Base-by-base conservation (phyloP, 37 sponge, comb jelly and placozoan species). In the Crambe crambe region DNA sequence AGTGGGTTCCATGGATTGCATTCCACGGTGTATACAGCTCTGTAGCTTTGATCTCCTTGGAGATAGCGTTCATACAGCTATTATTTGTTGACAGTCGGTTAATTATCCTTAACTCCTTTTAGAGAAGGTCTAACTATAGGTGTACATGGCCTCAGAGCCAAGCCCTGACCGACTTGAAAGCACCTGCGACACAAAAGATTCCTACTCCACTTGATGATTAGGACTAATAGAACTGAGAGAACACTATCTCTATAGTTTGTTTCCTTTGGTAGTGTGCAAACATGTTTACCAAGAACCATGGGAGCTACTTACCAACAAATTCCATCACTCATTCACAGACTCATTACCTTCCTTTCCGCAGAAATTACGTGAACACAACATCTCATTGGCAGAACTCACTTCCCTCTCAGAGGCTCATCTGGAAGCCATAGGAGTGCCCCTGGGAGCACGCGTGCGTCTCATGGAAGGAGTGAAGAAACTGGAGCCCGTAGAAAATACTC, bases 351-450 rank as follows among this genome's bases (percentile, higher is more conserved):
- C 15, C 65, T 17, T 26, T 17, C 65, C 15, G 65, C 65, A 63
- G 65, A 63, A 63, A 63, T 63, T 30, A 17, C 32, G 32, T 63
- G 6, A 8, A 20, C 29, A 63, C 65, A 26, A 31, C 29, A 63
- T 63, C 15, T 63, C 32, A 20, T 20, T 63, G 21, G 65, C 65
- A 10, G 32, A 63, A 57, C 74, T 86, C 29, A 42, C 62, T 31
- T 70, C 37, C 27, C 75, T 91, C 69, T 47, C 35, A 26, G 91
- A 78, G 4, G 4, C 23, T 27, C 83, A 82, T 51, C 79, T 91
- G 61, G 73, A 69, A 37, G 37, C 58, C 35, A 35, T 91, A 42
- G 88, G 91, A 25, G 77, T 91, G 18, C 84, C 92, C 20, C 60
- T 91, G 69, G 88, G 92, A 70, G 70, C 15, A 22, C 2, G 70